phyloP scores from a whole-genome alignment of 1,140 invertebrate genomes.

The Hesperophylax magnus region DNA sequence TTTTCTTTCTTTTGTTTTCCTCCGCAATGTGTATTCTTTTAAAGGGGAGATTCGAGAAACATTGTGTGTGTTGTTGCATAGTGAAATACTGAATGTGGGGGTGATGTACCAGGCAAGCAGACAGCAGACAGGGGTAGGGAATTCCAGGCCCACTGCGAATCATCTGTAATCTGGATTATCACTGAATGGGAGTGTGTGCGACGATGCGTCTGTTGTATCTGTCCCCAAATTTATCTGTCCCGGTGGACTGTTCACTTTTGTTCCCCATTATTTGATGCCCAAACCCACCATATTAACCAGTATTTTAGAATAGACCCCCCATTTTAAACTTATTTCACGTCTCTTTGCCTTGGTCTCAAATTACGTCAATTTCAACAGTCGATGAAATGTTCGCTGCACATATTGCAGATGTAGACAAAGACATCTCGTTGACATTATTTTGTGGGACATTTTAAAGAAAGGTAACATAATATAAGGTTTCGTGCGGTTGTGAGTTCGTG shows the following conservation, averaged over 20 bases:
- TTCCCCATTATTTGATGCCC: conserved; percentile 29
- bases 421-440: conserved; percentile 48
- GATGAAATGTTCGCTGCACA: conserved; percentile 25
- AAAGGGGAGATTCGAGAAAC: neutral
- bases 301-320: conserved; percentile 16
- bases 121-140: too few relatives aligned
- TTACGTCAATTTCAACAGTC: conserved; percentile 45
- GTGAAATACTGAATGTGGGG: neutral
- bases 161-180: conserved; percentile 49
- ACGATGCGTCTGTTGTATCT: conserved; percentile 50
- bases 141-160: conserved; percentile 4
- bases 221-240: conserved; percentile 46
- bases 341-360: conserved; percentile 43
- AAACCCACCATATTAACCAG: conserved; percentile 37
- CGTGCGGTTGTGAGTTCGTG: conserved; percentile 44
- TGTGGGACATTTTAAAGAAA: conserved; percentile 37
- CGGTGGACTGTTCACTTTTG: conserved; percentile 50
- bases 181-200: conserved; percentile 35
- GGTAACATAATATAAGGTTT: conserved; percentile 46
- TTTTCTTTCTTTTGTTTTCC: conserved; percentile 17
- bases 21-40: neutral
- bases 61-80: conserved; percentile 1
- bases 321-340: conserved; percentile 47
- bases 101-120: neutral
- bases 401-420: conserved; percentile 21